These are phyloP conservation scores for Cervus canadensis DNA, from an alignment of 2,113 vertebrate genomes.

Conservation along the genomic window DNA sequence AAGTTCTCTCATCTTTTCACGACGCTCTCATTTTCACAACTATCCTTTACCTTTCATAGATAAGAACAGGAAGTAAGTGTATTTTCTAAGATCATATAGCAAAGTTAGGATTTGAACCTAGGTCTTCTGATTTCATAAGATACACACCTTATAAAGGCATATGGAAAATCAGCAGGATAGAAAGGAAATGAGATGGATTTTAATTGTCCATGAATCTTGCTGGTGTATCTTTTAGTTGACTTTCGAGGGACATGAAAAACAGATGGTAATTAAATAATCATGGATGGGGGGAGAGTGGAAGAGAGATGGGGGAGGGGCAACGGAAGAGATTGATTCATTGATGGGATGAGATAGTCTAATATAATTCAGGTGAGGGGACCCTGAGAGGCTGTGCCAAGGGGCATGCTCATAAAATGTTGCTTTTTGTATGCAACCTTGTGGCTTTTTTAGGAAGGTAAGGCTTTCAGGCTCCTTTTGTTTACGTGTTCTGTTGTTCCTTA, in stretches of 20 bases:
- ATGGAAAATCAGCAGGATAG: not conserved
- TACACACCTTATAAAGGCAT: not conserved
- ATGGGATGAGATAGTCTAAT: not conserved
- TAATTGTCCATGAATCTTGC: not conserved
- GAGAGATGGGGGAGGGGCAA: no score
- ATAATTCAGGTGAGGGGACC: not conserved
- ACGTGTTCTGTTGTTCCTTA: not conserved
- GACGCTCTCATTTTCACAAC: not conserved
- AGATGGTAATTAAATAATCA: not conserved
- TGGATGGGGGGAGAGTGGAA: not conserved
- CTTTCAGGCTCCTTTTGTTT: not conserved
- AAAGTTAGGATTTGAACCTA: not conserved
- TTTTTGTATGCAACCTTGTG: not conserved
- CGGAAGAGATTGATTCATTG: not conserved
- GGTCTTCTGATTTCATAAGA: not conserved
- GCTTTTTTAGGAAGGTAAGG: not conserved
- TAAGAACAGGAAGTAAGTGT: not conserved
- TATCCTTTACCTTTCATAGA: not conserved
- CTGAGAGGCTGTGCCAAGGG: not conserved
- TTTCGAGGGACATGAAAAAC: not conserved
- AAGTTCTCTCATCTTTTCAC: not conserved
- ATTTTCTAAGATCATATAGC: not conserved
- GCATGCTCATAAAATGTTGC: not conserved
- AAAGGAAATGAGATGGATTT: not conserved
- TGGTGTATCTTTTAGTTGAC: not conserved